A percentile compares a stretch with the other conserved stretches of the same genome.
Evolutionary conservation across 1,140 invertebrate genomes (phyloP).

Genomic region (Tetramorium alpestre): DNA sequence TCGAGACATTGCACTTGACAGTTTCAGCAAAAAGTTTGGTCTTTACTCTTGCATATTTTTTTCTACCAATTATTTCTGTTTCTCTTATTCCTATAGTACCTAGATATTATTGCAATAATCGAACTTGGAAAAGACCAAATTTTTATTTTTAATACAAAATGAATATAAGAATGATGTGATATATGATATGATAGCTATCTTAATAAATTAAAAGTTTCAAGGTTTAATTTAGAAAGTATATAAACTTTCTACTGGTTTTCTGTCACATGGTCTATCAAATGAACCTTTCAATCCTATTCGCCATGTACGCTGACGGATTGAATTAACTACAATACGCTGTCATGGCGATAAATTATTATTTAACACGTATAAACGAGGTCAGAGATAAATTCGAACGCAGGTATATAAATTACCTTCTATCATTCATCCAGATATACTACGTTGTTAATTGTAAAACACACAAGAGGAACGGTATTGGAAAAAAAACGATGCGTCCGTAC

Average conservation of each 20-base stretch:
- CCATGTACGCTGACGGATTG: conserved; percentile 10
- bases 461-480: background rate
- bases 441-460: conserved; percentile 31
- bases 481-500: background rate
- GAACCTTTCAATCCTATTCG: conserved; percentile 11
- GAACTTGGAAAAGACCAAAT: background rate
- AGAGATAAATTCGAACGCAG: conserved; percentile 29
- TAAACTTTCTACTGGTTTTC: background rate
- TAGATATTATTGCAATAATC: background rate
- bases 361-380: conserved; percentile 1
- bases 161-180: background rate
- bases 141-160: background rate
- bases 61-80: conserved; percentile 20
- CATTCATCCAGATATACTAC: conserved; percentile 4
- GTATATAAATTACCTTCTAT: conserved; percentile 45
- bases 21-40: conserved; percentile 15
- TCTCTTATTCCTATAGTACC: background rate
- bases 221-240: background rate
- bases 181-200: background rate
- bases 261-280: background rate
- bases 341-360: conserved; percentile 54
- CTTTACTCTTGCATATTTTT: background rate
- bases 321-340: conserved; percentile 34
- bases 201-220: background rate
- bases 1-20: conserved; percentile 12